Conservation (phyloP, 2,888 invertebrate genomes). For the Dryococelus australis region DNA sequence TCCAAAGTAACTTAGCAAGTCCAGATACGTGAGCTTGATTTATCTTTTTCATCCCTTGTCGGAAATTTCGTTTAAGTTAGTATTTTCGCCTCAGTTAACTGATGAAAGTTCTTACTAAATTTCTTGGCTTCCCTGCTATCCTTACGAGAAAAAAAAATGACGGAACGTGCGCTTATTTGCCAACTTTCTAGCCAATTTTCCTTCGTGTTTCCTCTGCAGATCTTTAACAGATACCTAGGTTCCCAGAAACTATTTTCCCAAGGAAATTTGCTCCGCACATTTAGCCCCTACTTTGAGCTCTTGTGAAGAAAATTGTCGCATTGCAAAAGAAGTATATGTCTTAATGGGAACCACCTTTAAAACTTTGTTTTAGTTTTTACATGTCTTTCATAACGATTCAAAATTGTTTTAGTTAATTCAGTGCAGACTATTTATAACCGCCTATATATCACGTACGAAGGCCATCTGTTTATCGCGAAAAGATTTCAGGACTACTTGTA, state of each 20-base stretch:
- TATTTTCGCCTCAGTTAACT: neutral
- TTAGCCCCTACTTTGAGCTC: too few species aligned
- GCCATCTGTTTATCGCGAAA: too few species aligned
- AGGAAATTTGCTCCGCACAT: neutral
- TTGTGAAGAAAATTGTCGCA: too few species aligned
- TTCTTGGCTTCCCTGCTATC: neutral
- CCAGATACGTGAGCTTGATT: neutral
- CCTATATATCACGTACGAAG: too few species aligned
- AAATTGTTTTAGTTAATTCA: too few species aligned
- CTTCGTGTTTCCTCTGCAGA: neutral
- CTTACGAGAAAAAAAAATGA: neutral
- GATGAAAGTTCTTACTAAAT: neutral
- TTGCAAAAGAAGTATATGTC: too few species aligned
- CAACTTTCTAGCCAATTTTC: neutral
- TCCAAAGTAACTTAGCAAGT: neutral
- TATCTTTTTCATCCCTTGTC: neutral
- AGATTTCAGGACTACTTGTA: too few species aligned
- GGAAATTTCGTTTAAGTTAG: slow-evolving; percentile 1
- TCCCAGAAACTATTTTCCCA: neutral
- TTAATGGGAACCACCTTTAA: too few species aligned
- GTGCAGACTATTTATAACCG: too few species aligned
- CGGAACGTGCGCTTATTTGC: neutral
- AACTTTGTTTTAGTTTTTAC: too few species aligned
- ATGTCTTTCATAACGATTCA: too few species aligned
- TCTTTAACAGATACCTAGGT: neutral